Base-by-base conservation (phyloP, 2,888 invertebrate genomes). In the Camponotus fellah region DNA sequence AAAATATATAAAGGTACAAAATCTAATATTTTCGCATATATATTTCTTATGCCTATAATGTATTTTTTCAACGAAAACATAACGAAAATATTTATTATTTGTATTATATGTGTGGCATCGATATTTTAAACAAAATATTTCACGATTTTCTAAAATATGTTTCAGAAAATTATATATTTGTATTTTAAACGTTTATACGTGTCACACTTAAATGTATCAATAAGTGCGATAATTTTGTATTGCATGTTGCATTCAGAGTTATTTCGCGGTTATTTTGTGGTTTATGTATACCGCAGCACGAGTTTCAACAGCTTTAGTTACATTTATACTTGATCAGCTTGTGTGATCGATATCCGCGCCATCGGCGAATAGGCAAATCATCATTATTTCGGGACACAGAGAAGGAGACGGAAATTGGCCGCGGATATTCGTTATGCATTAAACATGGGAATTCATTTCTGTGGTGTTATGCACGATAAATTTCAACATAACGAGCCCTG, bases 271-370 rank as follows among this genome's bases (percentile, higher is more conserved):
- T 60, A 8, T 21, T 72, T 58, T 0, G 26, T 6, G 10, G 14
- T 49, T 10, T 34, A 14, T 4, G 0, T 12, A 10, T 14, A 2
- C 37, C 37, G 43, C 34, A 34, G 34, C n/a, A 9, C 8, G 75
- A 86, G 83, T 83, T 26, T 26, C 75, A 8, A 60, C 66, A 82
- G 79, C 84, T 88, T 26, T 82, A 83, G 89, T 85, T 80, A 66
- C 84, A 56, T 88, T 88, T 88, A 87, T 87, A 88, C 86, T 87
- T 87, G 89, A 77, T 86, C 82, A 84, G 34, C 12, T 40, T 83
- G 85, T 80, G 46, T 85, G 83, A 87, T 88, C 90, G 79, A 90
- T 90, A 90, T 64, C 69, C 84, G 86, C 81, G 74, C 82, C 77
- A 71, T 85, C 58, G 84, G 80, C 76, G 85, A 86, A 64, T 86